Base-by-base conservation (phyloP, 2,888 invertebrate species). In the Drosophila monieri region DNA sequence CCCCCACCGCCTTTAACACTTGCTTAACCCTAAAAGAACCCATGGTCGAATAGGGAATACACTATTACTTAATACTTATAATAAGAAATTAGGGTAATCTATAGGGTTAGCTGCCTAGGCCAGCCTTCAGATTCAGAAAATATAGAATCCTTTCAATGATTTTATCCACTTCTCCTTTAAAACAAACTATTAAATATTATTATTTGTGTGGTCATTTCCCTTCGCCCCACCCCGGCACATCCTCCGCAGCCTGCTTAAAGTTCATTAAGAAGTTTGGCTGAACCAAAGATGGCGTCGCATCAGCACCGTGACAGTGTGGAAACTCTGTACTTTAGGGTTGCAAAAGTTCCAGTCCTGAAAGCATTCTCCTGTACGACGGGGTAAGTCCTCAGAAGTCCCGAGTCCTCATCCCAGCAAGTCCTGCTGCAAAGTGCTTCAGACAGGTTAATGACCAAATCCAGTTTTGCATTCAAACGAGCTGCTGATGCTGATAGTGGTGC, bases 381-480 rank as follows among this genome's bases (percentile, higher is more conserved):
- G 41, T 10, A 15, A 48, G 41, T 35, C 49, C 48, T 47, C 8
- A 23, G 18, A 18, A 1, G 4, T 23, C 21, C 21, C 4, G 4
- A 27, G 27, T 27, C 27, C 27, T 27, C 48, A 21, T 32, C 14
- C 56, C 59, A 65, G 75, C 75, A 70, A 52, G 73, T 35, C 35
- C 14, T 35, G 35, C 73, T 72, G 71, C 87, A 83, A 83, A 86
- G 87, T 83, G 88, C 87, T 79, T 72, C 68, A 78, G 80, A 80
- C 88, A 88, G 88, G 84, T 85, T 85, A 85, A 85, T 88, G 85
- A 85, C 88, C 85, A 85, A 85, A 74, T 74, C 62, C 80, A 75
- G 88, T 85, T 85, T 85, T 85, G 85, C 86, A 85, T 85, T 85
- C 80, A 83, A 85, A 83, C 81, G 77, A 77, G 74, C 8, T 54